Percentiles rank a stretch among this genome's conserved stretches.
Conservation (phyloP, 1,140 invertebrate genomes). For the Trialeurodes vaporariorum region DNA sequence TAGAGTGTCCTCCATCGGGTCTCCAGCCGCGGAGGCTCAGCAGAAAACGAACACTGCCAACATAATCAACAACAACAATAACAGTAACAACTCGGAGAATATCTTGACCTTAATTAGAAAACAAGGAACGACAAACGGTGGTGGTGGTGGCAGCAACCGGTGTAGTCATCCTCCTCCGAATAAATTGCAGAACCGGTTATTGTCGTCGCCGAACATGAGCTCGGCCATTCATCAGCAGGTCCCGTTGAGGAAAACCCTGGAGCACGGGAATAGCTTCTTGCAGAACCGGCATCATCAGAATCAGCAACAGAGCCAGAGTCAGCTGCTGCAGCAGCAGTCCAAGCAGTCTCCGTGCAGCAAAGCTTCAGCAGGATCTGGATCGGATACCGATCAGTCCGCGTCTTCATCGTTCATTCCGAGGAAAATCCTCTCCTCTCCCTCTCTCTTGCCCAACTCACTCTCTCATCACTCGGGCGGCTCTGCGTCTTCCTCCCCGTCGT, state of each 20-base stretch:
- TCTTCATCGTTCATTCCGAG: conserved; percentile 4
- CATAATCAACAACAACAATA: too few species aligned
- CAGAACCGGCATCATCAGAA: neutral
- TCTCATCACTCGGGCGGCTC: too few species aligned
- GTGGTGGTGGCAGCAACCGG: too few species aligned
- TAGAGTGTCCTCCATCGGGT: too few species aligned
- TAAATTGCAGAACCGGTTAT: neutral
- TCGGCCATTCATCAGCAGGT: neutral
- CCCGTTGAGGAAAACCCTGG: neutral
- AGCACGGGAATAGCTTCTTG: conserved; percentile 1
- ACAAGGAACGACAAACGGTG: neutral
- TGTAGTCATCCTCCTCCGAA: too few species aligned
- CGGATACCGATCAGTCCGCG: neutral
- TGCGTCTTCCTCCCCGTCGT: too few species aligned
- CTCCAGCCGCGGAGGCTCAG: too few species aligned
- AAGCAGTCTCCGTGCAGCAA: neutral
- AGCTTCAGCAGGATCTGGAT: neutral
- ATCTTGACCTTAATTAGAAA: neutral
- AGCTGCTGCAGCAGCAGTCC: too few species aligned
- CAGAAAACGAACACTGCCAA: too few species aligned
- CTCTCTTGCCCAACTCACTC: neutral
- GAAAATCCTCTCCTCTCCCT: conserved; percentile 6
- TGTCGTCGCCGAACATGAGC: neutral
- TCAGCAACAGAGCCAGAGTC: neutral
- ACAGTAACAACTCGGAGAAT: neutral